Conservation (phyloP, 35 echinoderm and acorn worm species). For the Diadema setosum region DNA sequence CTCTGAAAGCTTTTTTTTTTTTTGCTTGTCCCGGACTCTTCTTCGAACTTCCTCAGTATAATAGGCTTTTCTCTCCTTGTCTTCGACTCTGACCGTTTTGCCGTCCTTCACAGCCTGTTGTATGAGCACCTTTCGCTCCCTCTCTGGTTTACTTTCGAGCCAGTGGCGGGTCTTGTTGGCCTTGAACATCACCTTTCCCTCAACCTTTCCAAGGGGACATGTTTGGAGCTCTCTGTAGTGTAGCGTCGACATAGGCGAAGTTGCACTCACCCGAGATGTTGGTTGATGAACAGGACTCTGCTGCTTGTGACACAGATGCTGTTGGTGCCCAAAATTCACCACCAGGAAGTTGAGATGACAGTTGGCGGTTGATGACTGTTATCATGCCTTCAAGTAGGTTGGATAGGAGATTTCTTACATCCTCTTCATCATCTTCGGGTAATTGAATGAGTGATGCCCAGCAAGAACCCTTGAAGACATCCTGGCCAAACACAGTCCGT, state of each 20-base stretch:
- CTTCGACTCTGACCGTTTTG: neutral
- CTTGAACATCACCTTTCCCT: neutral
- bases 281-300: neutral
- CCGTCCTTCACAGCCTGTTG: neutral
- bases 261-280: constrained; percentile 5
- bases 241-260: neutral
- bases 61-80: neutral
- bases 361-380: neutral
- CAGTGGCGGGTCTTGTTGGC: neutral
- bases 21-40: neutral
- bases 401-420: neutral
- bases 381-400: neutral
- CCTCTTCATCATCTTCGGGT: neutral
- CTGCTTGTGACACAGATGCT: neutral
- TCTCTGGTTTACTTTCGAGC: neutral
- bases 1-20: neutral
- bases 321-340: neutral
- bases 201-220: neutral
- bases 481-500: neutral
- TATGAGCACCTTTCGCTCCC: neutral
- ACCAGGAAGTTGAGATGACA: neutral
- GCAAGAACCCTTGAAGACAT: neutral
- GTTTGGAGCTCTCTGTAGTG: neutral
- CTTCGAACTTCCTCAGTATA: neutral
- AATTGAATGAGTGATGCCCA: neutral